Evolutionary conservation across 2,888 invertebrate species (phyloP), one percentile per base, ranked within the genome.

Genomic region (Cataglyphis altisquamis): DNA sequence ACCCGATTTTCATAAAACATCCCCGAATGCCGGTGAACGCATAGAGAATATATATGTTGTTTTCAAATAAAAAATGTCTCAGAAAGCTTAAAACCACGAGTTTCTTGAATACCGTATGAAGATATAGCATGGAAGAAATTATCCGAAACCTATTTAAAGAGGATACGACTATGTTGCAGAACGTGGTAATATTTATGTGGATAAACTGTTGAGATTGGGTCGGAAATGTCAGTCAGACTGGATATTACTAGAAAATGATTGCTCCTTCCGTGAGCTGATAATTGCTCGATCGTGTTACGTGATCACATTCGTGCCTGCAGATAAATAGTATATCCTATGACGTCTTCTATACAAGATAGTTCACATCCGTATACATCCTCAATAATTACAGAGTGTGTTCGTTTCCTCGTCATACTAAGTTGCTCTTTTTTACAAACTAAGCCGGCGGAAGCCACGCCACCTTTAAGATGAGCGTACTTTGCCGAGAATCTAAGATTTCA

Each of bases 171-270:
- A 1, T 15, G n/a, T 8, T 48, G n/a, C 21, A 21, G 39, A 15
- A 45, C 52, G 10, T 52, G 48, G 29, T 32, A 52, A 32, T 32
- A n/a, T n/a, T 52, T 68, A 52, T n/a, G 48, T 29, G n/a, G 25
- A 52, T 68, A 52, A 52, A 52, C 48, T 68, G 32, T 5, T 18
- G 48, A 68, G 68, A 68, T 68, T 66, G 8, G 15, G 3, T 66
- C 32, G 48, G 68, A 8, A n/a, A 68, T 52, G 48, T 32, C n/a
- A 77, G 72, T 72, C 62, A 80, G 45, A 60, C 70, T 74, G 70
- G 62, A 68, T 85, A 82, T 82, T 84, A 80, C 82, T 25, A 60
- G 41, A 87, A 88, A 85, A 85, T 73, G 82, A 45, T 75, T 78
- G 0, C 21, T 52, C 55, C 78, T 82, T 84, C 70, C 74, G 60